Evolutionary conservation across 2,797 vertebrate species (phyloP).

Genomic region (Lates japonicus): DNA sequence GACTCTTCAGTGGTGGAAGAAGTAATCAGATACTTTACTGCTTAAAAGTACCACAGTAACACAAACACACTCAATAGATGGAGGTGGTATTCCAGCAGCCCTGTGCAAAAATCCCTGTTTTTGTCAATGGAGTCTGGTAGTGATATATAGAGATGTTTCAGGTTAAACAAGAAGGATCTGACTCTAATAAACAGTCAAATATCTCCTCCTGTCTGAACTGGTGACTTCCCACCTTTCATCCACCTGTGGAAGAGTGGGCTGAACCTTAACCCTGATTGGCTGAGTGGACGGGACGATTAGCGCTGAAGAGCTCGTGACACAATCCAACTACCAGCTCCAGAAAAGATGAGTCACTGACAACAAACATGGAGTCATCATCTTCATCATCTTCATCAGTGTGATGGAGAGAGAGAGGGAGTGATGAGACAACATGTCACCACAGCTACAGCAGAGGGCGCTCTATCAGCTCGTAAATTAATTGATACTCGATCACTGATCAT

Average conservation of each 20-base stretch:
- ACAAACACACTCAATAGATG: no score
- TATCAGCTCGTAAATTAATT: no score
- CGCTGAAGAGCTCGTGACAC: conserved; percentile 12
- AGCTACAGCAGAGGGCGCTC: not conserved
- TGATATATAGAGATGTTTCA: no score
- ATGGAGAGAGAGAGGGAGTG: not conserved
- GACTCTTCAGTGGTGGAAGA: no score
- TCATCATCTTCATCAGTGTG: not conserved
- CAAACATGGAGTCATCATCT: not conserved
- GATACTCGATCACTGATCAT: no score
- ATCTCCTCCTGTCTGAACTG: not conserved
- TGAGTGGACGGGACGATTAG: conserved; percentile 15
- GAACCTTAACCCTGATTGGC: not conserved
- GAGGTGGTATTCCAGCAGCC: no score
- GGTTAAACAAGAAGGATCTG: no score
- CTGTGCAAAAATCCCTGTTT: no score
- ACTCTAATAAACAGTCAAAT: no score
- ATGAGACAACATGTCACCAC: not conserved
- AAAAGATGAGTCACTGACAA: conserved; percentile 18
- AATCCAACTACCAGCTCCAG: conserved; percentile 18
- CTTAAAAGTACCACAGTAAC: no score
- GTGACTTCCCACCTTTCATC: not conserved
- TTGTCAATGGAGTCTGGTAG: no score
- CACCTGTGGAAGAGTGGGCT: not conserved
- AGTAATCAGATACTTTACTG: no score